Percentiles rank a stretch among this genome's conserved stretches.
These are phyloP conservation scores for Coendou prehensilis DNA, from an alignment of 2,797 vertebrate genomes.

Conservation along the genomic window DNA sequence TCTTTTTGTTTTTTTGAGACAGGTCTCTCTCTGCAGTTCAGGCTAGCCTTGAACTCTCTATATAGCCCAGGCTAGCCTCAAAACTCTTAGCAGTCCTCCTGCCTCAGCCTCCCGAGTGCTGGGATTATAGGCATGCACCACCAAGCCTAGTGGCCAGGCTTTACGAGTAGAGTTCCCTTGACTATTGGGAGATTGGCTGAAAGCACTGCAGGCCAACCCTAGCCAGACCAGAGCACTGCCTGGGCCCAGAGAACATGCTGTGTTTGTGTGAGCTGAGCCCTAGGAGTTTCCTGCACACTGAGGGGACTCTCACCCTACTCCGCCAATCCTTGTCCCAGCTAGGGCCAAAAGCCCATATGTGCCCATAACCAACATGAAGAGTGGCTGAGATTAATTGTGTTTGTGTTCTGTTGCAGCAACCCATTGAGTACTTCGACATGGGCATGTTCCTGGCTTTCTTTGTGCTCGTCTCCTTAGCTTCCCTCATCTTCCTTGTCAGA, in stretches of 20 bases:
- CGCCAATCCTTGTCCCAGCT: neutral
- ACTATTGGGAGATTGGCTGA: neutral
- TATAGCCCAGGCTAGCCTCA: neutral
- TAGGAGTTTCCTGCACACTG: neutral
- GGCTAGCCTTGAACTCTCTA: neutral
- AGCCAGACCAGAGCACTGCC: neutral
- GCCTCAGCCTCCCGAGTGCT: neutral
- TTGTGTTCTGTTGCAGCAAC: constrained; percentile 92
- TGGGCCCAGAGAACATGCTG: neutral
- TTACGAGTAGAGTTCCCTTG: neutral
- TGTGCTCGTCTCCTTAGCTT: constrained; percentile 98
- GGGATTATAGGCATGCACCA: neutral
- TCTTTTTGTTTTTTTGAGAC: neutral
- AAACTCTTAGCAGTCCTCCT: neutral
- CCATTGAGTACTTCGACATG: constrained; percentile 99
- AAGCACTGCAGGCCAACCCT: too few species aligned
- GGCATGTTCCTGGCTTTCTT: constrained; percentile 99
- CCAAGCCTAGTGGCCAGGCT: neutral
- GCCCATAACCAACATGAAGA: neutral
- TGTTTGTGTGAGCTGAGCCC: neutral
- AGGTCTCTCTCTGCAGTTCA: neutral
- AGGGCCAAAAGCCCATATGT: neutral
- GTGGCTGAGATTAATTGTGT: constrained; percentile 19
- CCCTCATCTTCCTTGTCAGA: constrained; percentile 98
- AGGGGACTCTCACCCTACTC: neutral